Conservation (phyloP, 2,888 invertebrate genomes). For the Erebia palarica region DNA sequence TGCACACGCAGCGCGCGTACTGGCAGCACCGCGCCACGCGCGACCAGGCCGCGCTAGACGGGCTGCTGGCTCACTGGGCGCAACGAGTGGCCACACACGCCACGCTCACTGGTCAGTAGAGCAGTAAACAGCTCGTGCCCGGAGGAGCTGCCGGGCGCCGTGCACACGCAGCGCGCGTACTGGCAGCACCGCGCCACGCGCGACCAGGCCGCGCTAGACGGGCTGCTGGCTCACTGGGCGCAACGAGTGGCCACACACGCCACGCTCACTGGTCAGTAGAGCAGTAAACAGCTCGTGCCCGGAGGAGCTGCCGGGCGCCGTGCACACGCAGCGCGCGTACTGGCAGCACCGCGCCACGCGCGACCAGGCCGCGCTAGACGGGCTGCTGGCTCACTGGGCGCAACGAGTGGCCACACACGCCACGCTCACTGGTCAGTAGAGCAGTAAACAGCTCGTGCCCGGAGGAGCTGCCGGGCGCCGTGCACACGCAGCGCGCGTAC, state of each 20-base stretch:
- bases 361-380: conserved; percentile 82
- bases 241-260: conserved; percentile 82
- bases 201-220: conserved; percentile 82
- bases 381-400: conserved; percentile 85
- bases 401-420: conserved; percentile 81
- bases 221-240: conserved; percentile 85
- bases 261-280: conserved; percentile 81
- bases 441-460: neutral
- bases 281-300: conserved; percentile 78
- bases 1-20: conserved; percentile 79
- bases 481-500: no score
- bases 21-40: conserved; percentile 85
- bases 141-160: conserved; percentile 71
- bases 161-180: conserved; percentile 83
- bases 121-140: conserved; percentile 78
- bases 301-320: conserved; percentile 69
- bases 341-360: conserved; percentile 85
- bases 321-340: conserved; percentile 83
- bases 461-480: no score
- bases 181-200: conserved; percentile 85
- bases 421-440: conserved; percentile 47
- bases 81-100: conserved; percentile 82
- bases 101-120: conserved; percentile 81
- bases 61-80: conserved; percentile 85
- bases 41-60: conserved; percentile 82